Evolutionary conservation across 2,888 invertebrate species (phyloP).

Genomic region (Ischnus inquisitorius): DNA sequence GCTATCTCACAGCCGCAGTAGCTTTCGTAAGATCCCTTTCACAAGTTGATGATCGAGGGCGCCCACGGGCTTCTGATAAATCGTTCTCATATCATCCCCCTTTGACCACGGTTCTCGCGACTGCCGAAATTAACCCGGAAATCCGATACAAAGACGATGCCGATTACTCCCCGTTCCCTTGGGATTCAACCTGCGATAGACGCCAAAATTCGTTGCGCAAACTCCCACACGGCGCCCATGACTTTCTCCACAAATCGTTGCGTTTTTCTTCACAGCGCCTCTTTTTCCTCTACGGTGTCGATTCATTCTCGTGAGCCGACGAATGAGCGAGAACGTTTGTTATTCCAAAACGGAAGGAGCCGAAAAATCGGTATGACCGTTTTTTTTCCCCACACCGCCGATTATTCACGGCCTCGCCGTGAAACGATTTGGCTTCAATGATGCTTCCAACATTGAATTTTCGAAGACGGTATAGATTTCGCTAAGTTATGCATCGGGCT

Average conservation of each 20-base stretch:
- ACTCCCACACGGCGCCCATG: slow-evolving; percentile 64
- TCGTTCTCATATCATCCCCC: slow-evolving; percentile 33
- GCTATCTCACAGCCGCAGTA: slow-evolving; percentile 29
- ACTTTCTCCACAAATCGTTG: neutral
- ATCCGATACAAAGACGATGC: slow-evolving; percentile 13
- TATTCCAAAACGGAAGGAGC: slow-evolving; percentile 7
- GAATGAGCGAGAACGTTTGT: slow-evolving; percentile 6
- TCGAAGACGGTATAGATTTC: neutral
- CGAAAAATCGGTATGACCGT: slow-evolving; percentile 7
- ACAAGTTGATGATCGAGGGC: slow-evolving; percentile 45
- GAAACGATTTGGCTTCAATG: slow-evolving; percentile 37
- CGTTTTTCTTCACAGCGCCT: slow-evolving; percentile 12
- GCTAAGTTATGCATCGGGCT: neutral
- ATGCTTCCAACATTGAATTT: neutral
- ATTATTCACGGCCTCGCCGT: slow-evolving; percentile 60
- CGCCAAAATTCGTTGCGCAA: slow-evolving; percentile 73
- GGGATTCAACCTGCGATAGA: slow-evolving; percentile 2
- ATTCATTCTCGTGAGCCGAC: slow-evolving; percentile 9
- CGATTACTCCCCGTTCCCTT: neutral
- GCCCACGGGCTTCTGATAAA: slow-evolving; percentile 40
- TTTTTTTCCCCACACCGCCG: neutral
- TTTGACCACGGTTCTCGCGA: slow-evolving; percentile 5
- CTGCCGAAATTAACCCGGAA: slow-evolving; percentile 5
- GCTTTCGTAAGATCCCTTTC: slow-evolving; percentile 38
- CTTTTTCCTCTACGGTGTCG: slow-evolving; percentile 25